Base-by-base conservation (phyloP, 2,797 vertebrate species). In the Dendrocincla tyrannina region DNA sequence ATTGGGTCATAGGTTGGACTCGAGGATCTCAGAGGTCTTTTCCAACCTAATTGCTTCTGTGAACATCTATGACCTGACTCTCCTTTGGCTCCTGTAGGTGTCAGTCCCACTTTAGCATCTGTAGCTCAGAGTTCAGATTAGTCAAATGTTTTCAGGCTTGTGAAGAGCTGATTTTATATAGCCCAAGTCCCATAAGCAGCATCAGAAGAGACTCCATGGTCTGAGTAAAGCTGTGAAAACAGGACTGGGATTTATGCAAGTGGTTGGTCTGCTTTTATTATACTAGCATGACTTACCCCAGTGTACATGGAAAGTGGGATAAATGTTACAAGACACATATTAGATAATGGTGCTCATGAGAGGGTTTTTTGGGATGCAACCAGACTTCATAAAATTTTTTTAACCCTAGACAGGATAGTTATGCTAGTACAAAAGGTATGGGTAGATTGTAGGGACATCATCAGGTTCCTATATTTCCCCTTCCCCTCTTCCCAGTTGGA, bases 21-120 rank as follows among this genome's bases (percentile, higher is more conserved):
- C 1, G 0, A 13, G 60, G 30, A 35, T 66, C 39, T 66, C 30
- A 23, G 39, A 56, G 25, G 10, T 72, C 30, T n/a, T 66, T 59
- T 84, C 46, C 13, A 7, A 7, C 28, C 9, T 12, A 17, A 41
- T 12, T 70, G 32, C 10, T 62, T 82, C 42, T 35, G n/a, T 55
- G 49, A 15, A 22, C 27, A 6, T 0, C 0, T 4, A 11, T 8
- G 13, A 49, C 19, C 20, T 4, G 10, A 18, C 30, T 23, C 33
- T 46, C 0, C 0, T 42, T 37, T 33, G 4, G 2, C 30, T 66
- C 9, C 4, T 9, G 1, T 13, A 44, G 19, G 16, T 69, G 20
- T 60, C 67, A 4, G 6, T 39, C n/a, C 13, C n/a, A 14, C 19
- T 53, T 55, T 2, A 47, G 50, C 6, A 5, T 46, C 75, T 25